Evolutionary conservation across 2,888 invertebrate species (phyloP).

Genomic region (Hirudinaria manillensis): DNA sequence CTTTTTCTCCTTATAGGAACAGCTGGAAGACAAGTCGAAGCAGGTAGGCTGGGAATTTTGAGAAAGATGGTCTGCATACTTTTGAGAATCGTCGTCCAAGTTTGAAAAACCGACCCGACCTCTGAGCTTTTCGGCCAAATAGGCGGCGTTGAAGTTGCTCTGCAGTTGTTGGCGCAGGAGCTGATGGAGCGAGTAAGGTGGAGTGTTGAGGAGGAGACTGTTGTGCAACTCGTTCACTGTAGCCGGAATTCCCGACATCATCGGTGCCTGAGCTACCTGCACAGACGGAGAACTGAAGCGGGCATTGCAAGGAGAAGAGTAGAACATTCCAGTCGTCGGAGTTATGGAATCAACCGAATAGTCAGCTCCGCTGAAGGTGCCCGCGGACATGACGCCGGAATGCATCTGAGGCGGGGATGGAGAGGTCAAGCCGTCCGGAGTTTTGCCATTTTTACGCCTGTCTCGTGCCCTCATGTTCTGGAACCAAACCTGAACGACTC

Average conservation of each 20-base stretch:
- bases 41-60: background rate
- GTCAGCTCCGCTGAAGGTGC: background rate
- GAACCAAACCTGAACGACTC: slow-evolving; percentile 79
- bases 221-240: background rate
- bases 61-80: background rate
- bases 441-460: slow-evolving; percentile 54
- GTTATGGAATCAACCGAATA: too few relatives aligned
- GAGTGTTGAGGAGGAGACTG: slow-evolving; percentile 6
- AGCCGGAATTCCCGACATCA: background rate
- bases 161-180: slow-evolving; percentile 6
- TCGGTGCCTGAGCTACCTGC: background rate
- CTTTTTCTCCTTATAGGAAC: background rate
- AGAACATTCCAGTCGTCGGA: background rate
- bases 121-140: slow-evolving; percentile 1
- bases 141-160: background rate
- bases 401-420: background rate
- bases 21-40: background rate
- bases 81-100: slow-evolving; percentile 8
- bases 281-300: background rate
- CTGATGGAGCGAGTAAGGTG: slow-evolving; percentile 6
- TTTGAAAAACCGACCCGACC: background rate
- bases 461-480: slow-evolving; percentile 80
- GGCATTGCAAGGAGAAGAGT: background rate
- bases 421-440: background rate
- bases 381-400: background rate